These are phyloP conservation scores for Passer montanus DNA, from an alignment of 2,113 vertebrate species.

Conservation along the genomic window DNA sequence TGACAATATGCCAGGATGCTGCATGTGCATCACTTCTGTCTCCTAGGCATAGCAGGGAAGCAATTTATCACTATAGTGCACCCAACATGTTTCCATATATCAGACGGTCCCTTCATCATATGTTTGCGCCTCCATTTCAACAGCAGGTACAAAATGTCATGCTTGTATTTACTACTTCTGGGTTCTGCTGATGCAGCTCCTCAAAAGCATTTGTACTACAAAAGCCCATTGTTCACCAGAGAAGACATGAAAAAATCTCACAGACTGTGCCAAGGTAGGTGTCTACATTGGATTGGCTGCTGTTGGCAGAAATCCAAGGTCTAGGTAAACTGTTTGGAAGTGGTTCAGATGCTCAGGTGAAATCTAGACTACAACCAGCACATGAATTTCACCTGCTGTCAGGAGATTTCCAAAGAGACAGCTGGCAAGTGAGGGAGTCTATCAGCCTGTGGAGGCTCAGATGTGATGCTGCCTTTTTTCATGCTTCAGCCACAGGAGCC, in stretches of 20 bases:
- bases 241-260: neutral
- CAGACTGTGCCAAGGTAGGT: neutral
- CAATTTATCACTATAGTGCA: neutral
- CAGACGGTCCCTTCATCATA: neutral
- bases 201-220: neutral
- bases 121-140: neutral
- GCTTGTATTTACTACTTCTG: neutral
- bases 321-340: slow-evolving; percentile 4
- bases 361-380: neutral
- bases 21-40: neutral
- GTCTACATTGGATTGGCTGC: accelerated
- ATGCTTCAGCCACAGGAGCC: neutral
- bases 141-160: neutral
- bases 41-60: neutral
- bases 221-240: neutral
- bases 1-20: neutral
- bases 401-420: neutral
- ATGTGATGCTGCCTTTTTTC: neutral
- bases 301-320: neutral
- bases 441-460: neutral
- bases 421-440: neutral
- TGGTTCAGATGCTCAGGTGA: neutral
- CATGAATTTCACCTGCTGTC: neutral
- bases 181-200: neutral
- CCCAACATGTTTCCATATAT: slow-evolving; percentile 2